phyloP scores from a whole-genome alignment of 2,797 vertebrate species.

The Eulemur albifrons region DNA sequence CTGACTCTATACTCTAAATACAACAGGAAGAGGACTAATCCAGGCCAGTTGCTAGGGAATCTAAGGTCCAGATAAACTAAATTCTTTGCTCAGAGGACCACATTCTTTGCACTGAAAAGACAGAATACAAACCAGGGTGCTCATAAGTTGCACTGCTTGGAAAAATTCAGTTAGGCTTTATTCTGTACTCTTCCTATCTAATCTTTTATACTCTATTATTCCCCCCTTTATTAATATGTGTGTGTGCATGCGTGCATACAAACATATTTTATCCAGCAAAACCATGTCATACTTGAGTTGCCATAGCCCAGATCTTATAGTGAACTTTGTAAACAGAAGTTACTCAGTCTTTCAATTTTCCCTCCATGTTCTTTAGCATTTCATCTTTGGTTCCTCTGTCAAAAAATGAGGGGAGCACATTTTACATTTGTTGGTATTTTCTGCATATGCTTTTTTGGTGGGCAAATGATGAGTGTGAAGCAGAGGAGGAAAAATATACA shows the following conservation, averaged over 20 bases:
- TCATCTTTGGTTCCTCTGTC: background rate
- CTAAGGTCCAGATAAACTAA: background rate
- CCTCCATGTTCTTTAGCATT: background rate
- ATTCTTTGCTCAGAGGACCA: background rate
- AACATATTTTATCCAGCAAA: background rate
- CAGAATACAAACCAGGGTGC: background rate
- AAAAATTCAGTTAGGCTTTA: background rate
- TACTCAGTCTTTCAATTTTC: background rate
- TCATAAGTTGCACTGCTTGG: background rate
- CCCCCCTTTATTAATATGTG: background rate
- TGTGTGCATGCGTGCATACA: background rate
- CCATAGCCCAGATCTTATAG: background rate
- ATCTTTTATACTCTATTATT: background rate
- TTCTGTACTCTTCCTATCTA: background rate
- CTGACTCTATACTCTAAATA: background rate
- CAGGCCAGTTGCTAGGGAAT: background rate
- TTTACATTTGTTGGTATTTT: constrained; percentile 20
- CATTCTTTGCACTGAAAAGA: background rate
- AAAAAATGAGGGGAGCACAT: background rate
- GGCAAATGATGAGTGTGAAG: background rate
- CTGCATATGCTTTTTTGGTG: background rate
- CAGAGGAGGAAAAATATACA: background rate
- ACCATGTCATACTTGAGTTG: background rate
- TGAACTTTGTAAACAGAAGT: constrained; percentile 19
- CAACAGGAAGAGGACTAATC: background rate